Base-by-base conservation (phyloP, 2,113 vertebrate genomes). In the Tyto alba region DNA sequence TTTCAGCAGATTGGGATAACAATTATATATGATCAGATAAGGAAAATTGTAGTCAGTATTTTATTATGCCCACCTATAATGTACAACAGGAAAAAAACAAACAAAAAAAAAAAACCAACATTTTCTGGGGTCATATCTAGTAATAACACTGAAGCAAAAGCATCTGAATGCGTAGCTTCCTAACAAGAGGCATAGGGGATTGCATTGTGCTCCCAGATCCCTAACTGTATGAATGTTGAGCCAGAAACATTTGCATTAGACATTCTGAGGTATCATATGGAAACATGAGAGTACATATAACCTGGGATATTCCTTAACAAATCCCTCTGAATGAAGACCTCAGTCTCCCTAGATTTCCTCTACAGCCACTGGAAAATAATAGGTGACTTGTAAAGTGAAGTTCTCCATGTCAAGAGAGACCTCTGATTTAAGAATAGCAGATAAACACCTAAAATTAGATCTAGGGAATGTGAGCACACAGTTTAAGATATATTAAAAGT, bases 131-230 rank as follows among this genome's bases (percentile, higher is more conserved):
- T 72, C 11, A 10, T 53, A 26, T 36, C 9, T 27, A 47, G 6
- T 63, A 75, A 25, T 1, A 59, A 59, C 27, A 10, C 7, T 68
- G 9, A 89, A 93, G 34, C 16, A 57, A 85, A 83, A 15, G 62
- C 67, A 4, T 60, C 34, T 69, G 60, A 69, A 66, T 22, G 29
- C 18, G 4, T 34, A 57, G 38, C 19, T 69, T 74, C 26, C 26
- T 60, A 38, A 38, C 6, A 50, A 81, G 36, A 38, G 2, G 8
- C 30, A 17, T 2, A 73, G 20, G 11, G 6, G 11, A 27, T 9
- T 62, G 47, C 10, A 64, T 1, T 0, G 1, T 38, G 7, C 5
- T 85, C 11, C 18, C 32, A 48, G 30, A 13, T 62, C 12, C 8
- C 20, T 52, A 4, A 6, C 9, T 36, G 9, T 36, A 32, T 48